Evolutionary conservation across 2,113 vertebrate species (phyloP), one percentile per base, ranked within the genome.

Genomic region (Neodontobutis hainanensis): DNA sequence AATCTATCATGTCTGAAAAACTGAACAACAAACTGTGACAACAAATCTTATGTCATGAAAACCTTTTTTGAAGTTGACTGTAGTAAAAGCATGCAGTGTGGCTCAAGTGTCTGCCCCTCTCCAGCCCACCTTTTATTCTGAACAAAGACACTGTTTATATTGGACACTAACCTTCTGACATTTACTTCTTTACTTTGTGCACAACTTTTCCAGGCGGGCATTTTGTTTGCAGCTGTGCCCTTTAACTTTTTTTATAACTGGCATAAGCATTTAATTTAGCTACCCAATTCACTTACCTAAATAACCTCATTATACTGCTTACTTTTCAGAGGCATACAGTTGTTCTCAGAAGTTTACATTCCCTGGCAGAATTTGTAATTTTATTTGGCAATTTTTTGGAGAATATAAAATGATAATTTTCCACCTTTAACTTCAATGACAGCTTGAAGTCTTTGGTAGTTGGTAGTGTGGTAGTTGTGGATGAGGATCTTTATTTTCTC

Each of bases 131-230:
- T 72, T 79, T 82, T 73, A 70, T 79, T 80, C 73, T 60, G 47
- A 86, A 84, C 68, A 75, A 72, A 88, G 57, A 65, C 36, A 65
- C 55, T 80, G 83, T 87, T 86, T 80, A 65, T 78, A 62, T 64
- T 71, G 69, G 71, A 87, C 40, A 69, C 64, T 62, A 65, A 80
- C 56, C 46, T 70, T 80, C 59, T 11, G 46, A 77, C 62, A 65
- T 70, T 67, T 3, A 6, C 53, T 64, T 68, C 52, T 60, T 45
- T 56, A 75, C 60, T 35, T 44, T 76, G 71, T 42, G 46, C 65
- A 68, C 2, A 73, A 67, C 74, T 78, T 72, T 73, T 75, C 77
- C 70, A 80, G 68, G 68, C 27, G 64, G 51, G 48, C 74, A 60
- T 55, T 72, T 15, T 40, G 63, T 75, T 79, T 80, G 27, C 61